phyloP scores from a whole-genome alignment of 2,888 invertebrate species.

The Ganaspis brasiliensis region DNA sequence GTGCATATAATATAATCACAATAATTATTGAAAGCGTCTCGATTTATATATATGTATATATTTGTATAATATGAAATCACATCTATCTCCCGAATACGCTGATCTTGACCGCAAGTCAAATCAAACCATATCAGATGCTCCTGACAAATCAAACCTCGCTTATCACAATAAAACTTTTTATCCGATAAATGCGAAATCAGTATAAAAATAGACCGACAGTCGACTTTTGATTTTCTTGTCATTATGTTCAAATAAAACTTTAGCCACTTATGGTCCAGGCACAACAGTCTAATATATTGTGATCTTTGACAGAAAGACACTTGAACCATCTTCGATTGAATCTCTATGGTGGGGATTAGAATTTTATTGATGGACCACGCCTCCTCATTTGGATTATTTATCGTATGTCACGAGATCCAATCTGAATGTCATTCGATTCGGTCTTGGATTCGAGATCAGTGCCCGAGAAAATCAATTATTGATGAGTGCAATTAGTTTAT shows the following conservation, averaged over 20 bases:
- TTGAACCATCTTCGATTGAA: conserved; percentile 33
- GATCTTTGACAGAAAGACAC: conserved; percentile 13
- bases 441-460: conserved; percentile 43
- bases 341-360: conserved; percentile 30
- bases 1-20: background rate
- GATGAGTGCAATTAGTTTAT: background rate
- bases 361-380: conserved; percentile 66
- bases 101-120: conserved; percentile 35
- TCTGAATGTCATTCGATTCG: conserved; percentile 37
- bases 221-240: background rate
- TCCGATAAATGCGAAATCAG: background rate
- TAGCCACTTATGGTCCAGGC: too few relatives aligned
- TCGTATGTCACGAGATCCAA: conserved; percentile 54
- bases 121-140: conserved; percentile 35
- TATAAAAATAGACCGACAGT: conserved; percentile 17
- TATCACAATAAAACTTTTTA: conserved; percentile 3
- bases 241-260: too few relatives aligned
- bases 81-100: too few relatives aligned
- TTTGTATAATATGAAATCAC: background rate
- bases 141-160: conserved; percentile 27
- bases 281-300: background rate
- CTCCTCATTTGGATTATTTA: conserved; percentile 62
- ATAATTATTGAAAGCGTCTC: background rate
- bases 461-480: background rate
- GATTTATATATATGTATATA: background rate